Base-by-base conservation (phyloP, 2,797 vertebrate species). In the Momotus momota region DNA sequence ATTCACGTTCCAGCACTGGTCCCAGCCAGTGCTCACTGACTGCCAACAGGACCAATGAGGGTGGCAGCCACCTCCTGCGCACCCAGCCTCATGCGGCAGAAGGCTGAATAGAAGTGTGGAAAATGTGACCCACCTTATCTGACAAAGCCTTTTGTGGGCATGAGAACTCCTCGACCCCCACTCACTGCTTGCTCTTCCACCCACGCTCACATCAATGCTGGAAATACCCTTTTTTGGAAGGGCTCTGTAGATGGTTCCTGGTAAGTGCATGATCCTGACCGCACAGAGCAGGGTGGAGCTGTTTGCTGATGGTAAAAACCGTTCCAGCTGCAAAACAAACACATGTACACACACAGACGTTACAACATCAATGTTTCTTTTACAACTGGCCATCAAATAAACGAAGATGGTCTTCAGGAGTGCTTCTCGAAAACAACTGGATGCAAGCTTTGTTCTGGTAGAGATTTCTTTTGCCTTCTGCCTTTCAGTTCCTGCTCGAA, bases 251-350 rank as follows among this genome's bases (percentile, higher is more conserved):
- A 38, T 0, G 0, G 23, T 75, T 94, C 70, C 78, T 73, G 60
- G 46, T 84, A 81, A 81, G 60, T 7, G 7, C 15, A 3, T 26
- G 69, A 73, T 66, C 52, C 40, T n/a, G 27, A 55, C 8, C 0
- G 0, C 0, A 0, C 57, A 60, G 60, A 52, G 55, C 0, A 0
- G 25, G 54, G 54, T 12, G 26, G 20, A 48, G 46, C 41, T 62
- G 43, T 70, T 93, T 70, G 79, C 81, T 81, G 58, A 54, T 18
- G 58, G 74, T 31, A 67, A 61, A 49, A 80, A 61, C 51, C 27
- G 6, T 74, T 89, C 79, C 60, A 71, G 41, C 52, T 93, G 64
- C 87, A 94, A 91, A 93, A 81, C 88, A 92, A 74, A 82, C 55
- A 86, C 41, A 12, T 9, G 21, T 15, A 33, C 49, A 35, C 54